phyloP scores from a whole-genome alignment of 2,113 vertebrate genomes.

The Ctenomys sociabilis region DNA sequence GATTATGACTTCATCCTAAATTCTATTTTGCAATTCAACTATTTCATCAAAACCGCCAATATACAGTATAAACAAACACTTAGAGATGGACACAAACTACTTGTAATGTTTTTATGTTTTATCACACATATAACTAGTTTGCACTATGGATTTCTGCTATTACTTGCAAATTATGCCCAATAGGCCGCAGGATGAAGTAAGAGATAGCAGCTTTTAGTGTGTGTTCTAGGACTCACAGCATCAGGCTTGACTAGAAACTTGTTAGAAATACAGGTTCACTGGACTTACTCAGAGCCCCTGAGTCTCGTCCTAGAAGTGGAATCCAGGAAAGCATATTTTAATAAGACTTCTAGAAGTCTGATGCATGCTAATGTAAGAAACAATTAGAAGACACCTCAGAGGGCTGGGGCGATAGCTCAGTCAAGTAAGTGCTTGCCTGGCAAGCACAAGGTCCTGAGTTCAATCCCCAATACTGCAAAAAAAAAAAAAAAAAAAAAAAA shows the following conservation, averaged over 20 bases:
- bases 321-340: neutral
- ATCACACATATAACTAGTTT: neutral
- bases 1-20: neutral
- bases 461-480: no score
- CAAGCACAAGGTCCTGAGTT: no score
- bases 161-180: neutral
- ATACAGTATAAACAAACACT: neutral
- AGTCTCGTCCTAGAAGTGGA: neutral
- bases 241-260: neutral
- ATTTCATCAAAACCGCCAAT: neutral
- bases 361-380: neutral
- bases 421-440: no score
- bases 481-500: no score
- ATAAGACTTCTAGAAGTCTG: neutral
- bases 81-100: neutral
- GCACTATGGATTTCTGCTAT: neutral
- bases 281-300: neutral
- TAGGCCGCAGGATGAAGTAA: neutral
- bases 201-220: neutral
- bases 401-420: no score
- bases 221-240: neutral
- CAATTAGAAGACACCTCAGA: neutral
- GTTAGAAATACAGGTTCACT: neutral
- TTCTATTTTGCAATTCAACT: neutral
- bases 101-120: neutral